Conservation (phyloP, 2,797 vertebrate species). For the Acrocephalus scirpaceus region DNA sequence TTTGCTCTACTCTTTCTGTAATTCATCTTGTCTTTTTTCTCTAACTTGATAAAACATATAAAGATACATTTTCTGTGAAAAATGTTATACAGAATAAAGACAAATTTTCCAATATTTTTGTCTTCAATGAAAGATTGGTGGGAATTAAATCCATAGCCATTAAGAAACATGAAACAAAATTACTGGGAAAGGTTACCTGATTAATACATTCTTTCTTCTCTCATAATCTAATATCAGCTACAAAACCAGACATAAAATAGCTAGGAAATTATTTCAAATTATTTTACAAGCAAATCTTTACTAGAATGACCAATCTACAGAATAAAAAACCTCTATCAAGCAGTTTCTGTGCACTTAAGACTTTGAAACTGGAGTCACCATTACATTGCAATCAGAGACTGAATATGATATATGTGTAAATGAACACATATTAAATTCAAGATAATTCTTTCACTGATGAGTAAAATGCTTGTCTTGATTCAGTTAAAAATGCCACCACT, state of each 20-base stretch:
- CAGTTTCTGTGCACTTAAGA: background rate
- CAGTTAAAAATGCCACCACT: background rate
- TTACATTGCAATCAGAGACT: background rate
- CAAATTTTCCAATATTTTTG: background rate
- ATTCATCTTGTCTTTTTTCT: background rate
- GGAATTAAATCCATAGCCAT: conserved; percentile 10
- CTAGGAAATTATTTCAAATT: conserved; percentile 6
- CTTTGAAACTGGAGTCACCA: background rate
- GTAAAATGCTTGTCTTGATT: background rate
- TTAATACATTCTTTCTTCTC: background rate
- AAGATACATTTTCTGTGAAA: background rate
- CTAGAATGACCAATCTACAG: background rate
- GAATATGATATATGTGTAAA: background rate
- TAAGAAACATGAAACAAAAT: conserved; percentile 29
- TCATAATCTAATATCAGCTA: conserved; percentile 3
- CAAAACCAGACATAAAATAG: background rate
- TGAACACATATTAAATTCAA: background rate
- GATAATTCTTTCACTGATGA: background rate
- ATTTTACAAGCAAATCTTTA: conserved; percentile 4
- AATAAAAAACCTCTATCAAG: background rate
- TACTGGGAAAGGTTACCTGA: background rate
- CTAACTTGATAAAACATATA: background rate
- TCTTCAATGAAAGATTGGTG: background rate
- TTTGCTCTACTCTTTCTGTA: background rate
- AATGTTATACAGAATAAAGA: background rate